Base-by-base conservation (phyloP, 1,140 invertebrate genomes). In the Phocides pigmalion region DNA sequence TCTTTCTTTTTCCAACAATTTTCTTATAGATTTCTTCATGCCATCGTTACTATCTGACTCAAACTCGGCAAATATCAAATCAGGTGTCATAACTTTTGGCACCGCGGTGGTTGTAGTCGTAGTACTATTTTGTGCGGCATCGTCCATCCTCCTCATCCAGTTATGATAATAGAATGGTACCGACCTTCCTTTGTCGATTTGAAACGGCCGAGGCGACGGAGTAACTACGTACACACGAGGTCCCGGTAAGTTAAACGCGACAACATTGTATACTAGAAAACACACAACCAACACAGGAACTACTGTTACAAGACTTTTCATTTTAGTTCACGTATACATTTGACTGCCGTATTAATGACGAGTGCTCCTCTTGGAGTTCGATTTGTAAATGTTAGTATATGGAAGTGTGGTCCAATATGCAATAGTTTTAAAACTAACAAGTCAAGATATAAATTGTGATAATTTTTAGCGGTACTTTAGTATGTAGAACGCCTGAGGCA, bases 21-120 rank as follows among this genome's bases (percentile, higher is more conserved):
- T 89, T 50, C 82, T 76, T 32, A 91, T 82, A 12, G 84, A 87
- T 74, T 91, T 91, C 46, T 70, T 75, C 78, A 78, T 81, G n/a
- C 68, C 70, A 22, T 72, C 66, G 9, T 68, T 76, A 8, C 65
- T 72, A 64, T 79, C 76, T 4, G 87, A 82, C 69, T 89, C 89
- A 50, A 91, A 91, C 46, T 91, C 89, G 0, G 87, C 89, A 67
- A 91, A 91, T 68, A 91, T 91, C 49, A 91, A 74, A 68, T 91
- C 89, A 3, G 82, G 89, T 3, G 87, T 87, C 53, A 82, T 82
- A 11, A 72, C 61, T 62, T 65, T 81, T 15, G 70, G 51, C n/a
- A 74, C 64, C 4, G 65, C 69, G 4, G 76, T 76, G 0, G 79
- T 83, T 0, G 79, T 74, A 4, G 79, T 79, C 1, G 72, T 64